Percentiles rank a stretch among this genome's conserved stretches.
Evolutionary conservation across 2,797 vertebrate species (phyloP).

Genomic region (Chelon auratus): DNA sequence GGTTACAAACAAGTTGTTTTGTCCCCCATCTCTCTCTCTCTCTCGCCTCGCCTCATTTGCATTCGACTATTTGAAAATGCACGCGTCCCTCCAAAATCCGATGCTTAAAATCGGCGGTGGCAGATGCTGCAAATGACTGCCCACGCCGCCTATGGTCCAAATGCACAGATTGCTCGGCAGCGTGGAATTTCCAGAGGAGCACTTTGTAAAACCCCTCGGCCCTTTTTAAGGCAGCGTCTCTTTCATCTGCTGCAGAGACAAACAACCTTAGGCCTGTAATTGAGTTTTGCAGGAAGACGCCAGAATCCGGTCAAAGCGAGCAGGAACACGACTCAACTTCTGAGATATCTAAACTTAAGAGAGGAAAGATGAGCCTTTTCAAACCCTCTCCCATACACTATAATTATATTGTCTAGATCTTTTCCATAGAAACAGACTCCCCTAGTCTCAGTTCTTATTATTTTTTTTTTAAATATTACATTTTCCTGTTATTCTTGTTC

Average conservation of each 20-base stretch:
- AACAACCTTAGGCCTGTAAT: conserved; percentile 60
- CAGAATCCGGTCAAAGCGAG: conserved; percentile 43
- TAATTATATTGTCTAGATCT: conserved; percentile 58
- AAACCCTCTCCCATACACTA: conserved; percentile 33
- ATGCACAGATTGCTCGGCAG: conserved; percentile 37
- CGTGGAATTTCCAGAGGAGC: conserved; percentile 43
- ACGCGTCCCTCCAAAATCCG: conserved; percentile 11
- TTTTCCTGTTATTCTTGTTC: neutral
- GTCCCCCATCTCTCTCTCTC: neutral
- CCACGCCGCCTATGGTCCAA: conserved; percentile 2
- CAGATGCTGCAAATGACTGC: conserved; percentile 39
- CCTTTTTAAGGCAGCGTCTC: conserved; percentile 40
- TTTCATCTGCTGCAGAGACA: conserved; percentile 50
- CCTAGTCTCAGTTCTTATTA: neutral
- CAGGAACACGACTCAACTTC: conserved; percentile 44
- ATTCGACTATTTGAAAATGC: conserved; percentile 9
- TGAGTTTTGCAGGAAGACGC: conserved; percentile 49
- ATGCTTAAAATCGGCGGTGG: conserved; percentile 23
- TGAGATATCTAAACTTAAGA: conserved; percentile 33
- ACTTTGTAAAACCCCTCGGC: conserved; percentile 32
- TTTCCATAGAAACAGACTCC: conserved; percentile 46
- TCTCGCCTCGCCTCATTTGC: neutral
- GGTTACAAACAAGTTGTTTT: conserved; percentile 7
- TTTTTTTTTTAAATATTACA: neutral
- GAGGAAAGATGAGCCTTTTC: conserved; percentile 34